Evolutionary conservation across 2,888 invertebrate genomes (phyloP).

Genomic region (Plebejus argus): DNA sequence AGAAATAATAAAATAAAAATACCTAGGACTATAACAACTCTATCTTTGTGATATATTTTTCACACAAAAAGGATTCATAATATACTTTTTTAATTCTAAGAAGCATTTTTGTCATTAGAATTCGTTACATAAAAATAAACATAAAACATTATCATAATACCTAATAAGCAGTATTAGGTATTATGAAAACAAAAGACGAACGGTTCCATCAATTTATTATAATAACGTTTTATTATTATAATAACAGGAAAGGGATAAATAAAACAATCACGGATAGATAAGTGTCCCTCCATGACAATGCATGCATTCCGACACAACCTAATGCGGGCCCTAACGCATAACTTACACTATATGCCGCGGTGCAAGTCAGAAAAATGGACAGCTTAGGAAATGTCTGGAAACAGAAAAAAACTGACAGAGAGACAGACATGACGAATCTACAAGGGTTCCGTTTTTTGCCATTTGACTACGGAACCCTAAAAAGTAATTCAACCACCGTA

Average conservation of each 20-base stretch:
- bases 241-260: constrained; percentile 38
- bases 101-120: neutral
- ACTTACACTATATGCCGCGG: constrained; percentile 25
- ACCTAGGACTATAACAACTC: neutral
- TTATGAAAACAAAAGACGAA: neutral
- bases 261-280: constrained; percentile 47
- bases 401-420: neutral
- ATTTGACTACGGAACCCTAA: too few relatives aligned
- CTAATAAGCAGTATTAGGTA: neutral
- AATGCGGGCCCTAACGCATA: constrained; percentile 41
- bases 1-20: neutral
- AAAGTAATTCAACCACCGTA: neutral
- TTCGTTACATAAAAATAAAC: neutral
- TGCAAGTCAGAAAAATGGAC: neutral
- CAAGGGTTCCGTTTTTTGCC: too few relatives aligned
- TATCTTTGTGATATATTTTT: neutral
- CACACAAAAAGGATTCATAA: neutral
- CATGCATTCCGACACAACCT: constrained; percentile 45
- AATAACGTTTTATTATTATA: constrained; percentile 7
- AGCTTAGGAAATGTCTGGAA: neutral
- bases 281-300: constrained; percentile 45
- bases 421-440: too few relatives aligned
- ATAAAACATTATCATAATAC: neutral
- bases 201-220: constrained; percentile 17
- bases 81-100: neutral